phyloP scores from a whole-genome alignment of 2,797 vertebrate species.

The Manis javanica region DNA sequence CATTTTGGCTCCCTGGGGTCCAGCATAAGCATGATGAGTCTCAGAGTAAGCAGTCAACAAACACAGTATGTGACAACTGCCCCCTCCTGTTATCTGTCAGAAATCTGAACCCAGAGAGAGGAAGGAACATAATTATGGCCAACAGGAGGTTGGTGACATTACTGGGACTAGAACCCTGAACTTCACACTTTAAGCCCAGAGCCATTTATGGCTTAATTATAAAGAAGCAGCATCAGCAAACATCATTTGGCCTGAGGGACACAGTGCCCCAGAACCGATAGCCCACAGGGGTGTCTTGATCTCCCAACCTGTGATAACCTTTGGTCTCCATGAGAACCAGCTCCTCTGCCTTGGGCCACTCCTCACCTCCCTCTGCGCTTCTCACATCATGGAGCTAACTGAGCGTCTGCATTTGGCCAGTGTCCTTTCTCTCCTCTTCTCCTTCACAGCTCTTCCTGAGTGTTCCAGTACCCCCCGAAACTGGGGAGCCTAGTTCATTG shows the following conservation, averaged over 20 bases:
- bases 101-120: not conserved
- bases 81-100: not conserved
- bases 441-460: not conserved
- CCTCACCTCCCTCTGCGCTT: not conserved
- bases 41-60: not conserved
- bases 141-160: not conserved
- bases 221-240: not conserved
- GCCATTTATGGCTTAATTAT: not conserved
- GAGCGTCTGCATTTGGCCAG: not conserved
- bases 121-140: not conserved
- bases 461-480: not conserved
- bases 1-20: not conserved
- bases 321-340: not conserved
- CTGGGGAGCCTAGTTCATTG: not conserved
- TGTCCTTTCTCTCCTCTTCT: not conserved
- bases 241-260: not conserved
- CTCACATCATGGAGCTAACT: not conserved
- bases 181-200: not conserved
- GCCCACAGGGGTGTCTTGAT: not conserved
- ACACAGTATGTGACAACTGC: not conserved
- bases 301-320: not conserved
- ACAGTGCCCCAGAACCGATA: not conserved
- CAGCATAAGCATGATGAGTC: not conserved
- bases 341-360: not conserved
- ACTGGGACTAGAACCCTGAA: not conserved